phyloP scores from a whole-genome alignment of 2,797 vertebrate species.

The Poecilia velifera region DNA sequence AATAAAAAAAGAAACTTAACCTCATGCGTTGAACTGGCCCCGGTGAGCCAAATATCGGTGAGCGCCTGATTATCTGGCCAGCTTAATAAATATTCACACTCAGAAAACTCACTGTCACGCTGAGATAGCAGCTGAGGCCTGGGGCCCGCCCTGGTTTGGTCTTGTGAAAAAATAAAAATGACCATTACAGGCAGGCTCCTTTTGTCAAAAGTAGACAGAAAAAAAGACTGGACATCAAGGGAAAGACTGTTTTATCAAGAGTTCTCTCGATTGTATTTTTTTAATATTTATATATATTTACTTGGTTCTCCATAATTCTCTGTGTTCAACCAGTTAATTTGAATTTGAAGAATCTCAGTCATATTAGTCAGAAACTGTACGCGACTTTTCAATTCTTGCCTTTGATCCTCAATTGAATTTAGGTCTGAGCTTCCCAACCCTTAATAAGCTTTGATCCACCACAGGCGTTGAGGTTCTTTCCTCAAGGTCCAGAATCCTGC shows the following conservation, averaged over 20 bases:
- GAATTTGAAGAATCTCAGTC: background rate
- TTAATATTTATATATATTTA: background rate
- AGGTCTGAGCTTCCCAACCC: background rate
- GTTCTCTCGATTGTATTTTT: background rate
- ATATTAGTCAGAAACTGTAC: background rate
- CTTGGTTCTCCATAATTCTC: background rate
- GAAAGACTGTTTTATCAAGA: background rate
- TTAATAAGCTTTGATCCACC: background rate
- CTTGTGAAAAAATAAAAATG: slow-evolving; percentile 32
- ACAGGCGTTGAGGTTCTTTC: background rate
- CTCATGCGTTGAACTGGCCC: slow-evolving; percentile 53
- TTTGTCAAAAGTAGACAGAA: slow-evolving; percentile 41
- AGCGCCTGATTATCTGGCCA: slow-evolving; percentile 60
- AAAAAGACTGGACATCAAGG: background rate
- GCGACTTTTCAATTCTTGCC: background rate
- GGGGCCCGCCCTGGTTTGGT: slow-evolving; percentile 40
- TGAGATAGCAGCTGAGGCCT: slow-evolving; percentile 72
- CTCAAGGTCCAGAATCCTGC: background rate
- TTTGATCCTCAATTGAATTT: background rate
- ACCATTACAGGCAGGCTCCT: slow-evolving; percentile 36
- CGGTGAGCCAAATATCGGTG: slow-evolving; percentile 50
- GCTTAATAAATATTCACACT: slow-evolving; percentile 76
- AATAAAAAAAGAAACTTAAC: slow-evolving; percentile 40
- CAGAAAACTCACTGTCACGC: slow-evolving; percentile 57
- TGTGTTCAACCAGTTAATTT: background rate